Evolutionary conservation across 2,888 invertebrate genomes (phyloP), one percentile per base, ranked within the genome.

Genomic region (Leucophenga montana): DNA sequence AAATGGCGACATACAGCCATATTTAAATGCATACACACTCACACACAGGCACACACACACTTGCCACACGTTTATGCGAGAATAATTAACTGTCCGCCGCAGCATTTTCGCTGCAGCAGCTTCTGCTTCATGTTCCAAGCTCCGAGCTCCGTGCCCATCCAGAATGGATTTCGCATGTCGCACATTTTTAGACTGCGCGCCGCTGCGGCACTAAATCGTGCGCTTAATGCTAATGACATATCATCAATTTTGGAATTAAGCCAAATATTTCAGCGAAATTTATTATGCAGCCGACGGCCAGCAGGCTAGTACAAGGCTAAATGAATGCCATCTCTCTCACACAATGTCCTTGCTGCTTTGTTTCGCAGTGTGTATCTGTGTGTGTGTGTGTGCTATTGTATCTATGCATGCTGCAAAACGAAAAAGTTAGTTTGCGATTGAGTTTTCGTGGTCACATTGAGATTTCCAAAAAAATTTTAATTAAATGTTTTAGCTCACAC

Each of bases 211-310:
- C 48, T 64, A 64, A 64, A 64, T 64, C 62, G 48, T 64, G 62
- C 66, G 67, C 66, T 71, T 59, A 68, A 69, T 74, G 74, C 72
- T 74, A 76, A 73, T 74, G 72, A 74, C 73, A 72, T 70, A 48
- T 69, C 66, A 74, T 72, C 70, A 73, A 75, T 75, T 73, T 69
- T 68, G 67, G 73, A 53, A 73, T 69, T 69, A 69, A 70, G 68
- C 67, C 70, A 71, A 66, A 71, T 68, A 64, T 50, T 66, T 65
- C 67, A 53, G 66, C 31, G 70, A 66, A 72, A 72, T 72, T 72
- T 72, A 69, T 72, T 69, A 67, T 53, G 65, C 66, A 54, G 54
- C 8, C 5, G n/a, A n/a, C 50, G 39, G 39, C 9, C 39, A 39
- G 39, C 39, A 39, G 11, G 9, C 8, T 39, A 5, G 39, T 11